Conservation (phyloP, 2,888 invertebrate genomes). For the Megamerina dolium region DNA sequence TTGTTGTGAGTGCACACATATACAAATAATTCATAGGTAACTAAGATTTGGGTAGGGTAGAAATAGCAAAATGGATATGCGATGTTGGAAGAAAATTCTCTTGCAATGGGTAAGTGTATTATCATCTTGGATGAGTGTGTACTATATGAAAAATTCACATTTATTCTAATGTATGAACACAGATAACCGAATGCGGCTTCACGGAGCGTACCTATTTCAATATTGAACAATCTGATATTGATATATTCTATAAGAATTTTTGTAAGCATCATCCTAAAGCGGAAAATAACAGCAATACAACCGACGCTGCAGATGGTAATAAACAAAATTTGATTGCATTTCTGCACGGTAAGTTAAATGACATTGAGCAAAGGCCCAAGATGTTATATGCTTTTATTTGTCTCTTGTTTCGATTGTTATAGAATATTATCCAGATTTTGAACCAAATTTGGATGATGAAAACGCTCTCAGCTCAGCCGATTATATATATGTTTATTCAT, state of each 20-base stretch:
- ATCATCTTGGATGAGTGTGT: background rate
- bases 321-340: slow-evolving; percentile 25
- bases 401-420: background rate
- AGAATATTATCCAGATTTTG: slow-evolving; percentile 40
- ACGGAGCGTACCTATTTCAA: slow-evolving; percentile 26
- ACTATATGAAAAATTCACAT: background rate
- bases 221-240: slow-evolving; percentile 41
- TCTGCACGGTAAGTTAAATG: slow-evolving; percentile 29
- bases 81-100: slow-evolving; percentile 32
- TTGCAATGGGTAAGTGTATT: slow-evolving; percentile 34
- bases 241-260: slow-evolving; percentile 34
- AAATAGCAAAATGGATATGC: slow-evolving; percentile 29
- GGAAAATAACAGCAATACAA: slow-evolving; percentile 11
- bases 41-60: too few species aligned
- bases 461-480: slow-evolving; percentile 32
- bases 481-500: slow-evolving; percentile 41
- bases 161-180: background rate
- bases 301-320: slow-evolving; percentile 3
- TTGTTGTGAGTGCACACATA: too few species aligned
- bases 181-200: slow-evolving; percentile 37
- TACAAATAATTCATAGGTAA: too few species aligned
- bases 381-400: background rate
- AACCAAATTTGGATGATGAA: slow-evolving; percentile 28
- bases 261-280: slow-evolving; percentile 16
- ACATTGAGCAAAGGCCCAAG: background rate